Evolutionary conservation across 2,113 vertebrate genomes (phyloP).

Genomic region (Nettapus auritus): DNA sequence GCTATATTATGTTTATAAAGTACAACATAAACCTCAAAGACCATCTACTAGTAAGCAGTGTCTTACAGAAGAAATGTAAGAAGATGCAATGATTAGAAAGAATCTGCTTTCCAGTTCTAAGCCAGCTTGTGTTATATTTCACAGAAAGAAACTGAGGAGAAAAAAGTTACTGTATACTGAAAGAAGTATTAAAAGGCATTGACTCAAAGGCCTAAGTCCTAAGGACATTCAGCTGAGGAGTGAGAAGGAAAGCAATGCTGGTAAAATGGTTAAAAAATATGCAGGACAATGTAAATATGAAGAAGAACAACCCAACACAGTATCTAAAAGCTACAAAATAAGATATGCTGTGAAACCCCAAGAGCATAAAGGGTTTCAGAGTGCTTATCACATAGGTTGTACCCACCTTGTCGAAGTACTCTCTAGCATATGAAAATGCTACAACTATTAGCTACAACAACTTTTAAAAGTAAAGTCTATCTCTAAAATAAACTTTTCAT

Average conservation of each 20-base stretch:
- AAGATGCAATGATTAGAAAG: background rate
- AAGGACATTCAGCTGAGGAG: background rate
- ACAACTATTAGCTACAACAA: background rate
- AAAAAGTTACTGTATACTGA: background rate
- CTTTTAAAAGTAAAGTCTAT: background rate
- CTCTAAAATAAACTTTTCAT: background rate
- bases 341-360: background rate
- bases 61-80: background rate
- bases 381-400: background rate
- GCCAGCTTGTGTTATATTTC: background rate
- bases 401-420: background rate
- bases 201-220: background rate
- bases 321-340: background rate
- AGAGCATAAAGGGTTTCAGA: background rate
- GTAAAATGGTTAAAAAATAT: background rate
- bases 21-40: background rate
- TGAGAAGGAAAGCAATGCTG: background rate
- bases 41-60: background rate
- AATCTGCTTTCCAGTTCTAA: background rate
- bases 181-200: background rate
- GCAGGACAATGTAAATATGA: background rate
- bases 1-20: background rate
- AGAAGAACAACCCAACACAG: background rate
- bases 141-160: background rate
- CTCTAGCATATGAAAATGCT: background rate